Evolutionary conservation across 2,113 vertebrate genomes (phyloP).

Genomic region (Sturnira hondurensis): DNA sequence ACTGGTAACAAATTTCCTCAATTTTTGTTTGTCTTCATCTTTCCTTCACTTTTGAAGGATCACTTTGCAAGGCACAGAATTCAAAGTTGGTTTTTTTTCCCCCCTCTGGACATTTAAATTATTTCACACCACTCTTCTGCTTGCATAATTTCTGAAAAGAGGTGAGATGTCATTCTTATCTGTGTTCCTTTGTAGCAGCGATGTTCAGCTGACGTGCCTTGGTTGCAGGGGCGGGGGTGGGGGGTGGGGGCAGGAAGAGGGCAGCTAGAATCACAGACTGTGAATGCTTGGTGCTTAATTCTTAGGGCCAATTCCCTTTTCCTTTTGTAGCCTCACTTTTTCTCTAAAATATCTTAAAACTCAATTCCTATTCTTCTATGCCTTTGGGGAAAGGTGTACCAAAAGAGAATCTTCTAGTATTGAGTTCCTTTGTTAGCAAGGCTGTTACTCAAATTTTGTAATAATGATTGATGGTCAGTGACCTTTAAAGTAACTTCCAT

Average conservation of each 20-base stretch:
- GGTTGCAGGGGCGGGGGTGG: too few relatives aligned
- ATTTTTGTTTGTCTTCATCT: background rate
- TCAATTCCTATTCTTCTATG: background rate
- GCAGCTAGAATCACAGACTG: background rate
- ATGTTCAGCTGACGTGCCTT: background rate
- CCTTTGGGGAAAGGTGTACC: background rate
- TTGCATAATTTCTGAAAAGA: background rate
- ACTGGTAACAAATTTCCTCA: background rate
- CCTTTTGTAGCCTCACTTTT: background rate
- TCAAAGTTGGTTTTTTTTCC: background rate
- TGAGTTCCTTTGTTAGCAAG: background rate
- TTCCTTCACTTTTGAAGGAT: background rate
- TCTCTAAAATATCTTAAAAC: background rate
- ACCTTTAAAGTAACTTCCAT: constrained; percentile 13
- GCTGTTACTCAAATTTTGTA: background rate
- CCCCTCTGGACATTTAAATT: background rate
- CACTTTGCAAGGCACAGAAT: background rate
- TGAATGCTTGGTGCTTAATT: background rate
- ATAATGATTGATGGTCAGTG: background rate
- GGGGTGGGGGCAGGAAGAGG: too few relatives aligned
- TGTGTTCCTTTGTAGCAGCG: background rate
- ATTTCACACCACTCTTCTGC: background rate
- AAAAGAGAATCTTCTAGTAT: background rate
- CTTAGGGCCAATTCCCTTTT: background rate
- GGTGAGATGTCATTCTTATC: background rate